These are phyloP conservation scores for Scytalopus superciliaris DNA, from an alignment of 2,113 vertebrate species.

Conservation along the genomic window DNA sequence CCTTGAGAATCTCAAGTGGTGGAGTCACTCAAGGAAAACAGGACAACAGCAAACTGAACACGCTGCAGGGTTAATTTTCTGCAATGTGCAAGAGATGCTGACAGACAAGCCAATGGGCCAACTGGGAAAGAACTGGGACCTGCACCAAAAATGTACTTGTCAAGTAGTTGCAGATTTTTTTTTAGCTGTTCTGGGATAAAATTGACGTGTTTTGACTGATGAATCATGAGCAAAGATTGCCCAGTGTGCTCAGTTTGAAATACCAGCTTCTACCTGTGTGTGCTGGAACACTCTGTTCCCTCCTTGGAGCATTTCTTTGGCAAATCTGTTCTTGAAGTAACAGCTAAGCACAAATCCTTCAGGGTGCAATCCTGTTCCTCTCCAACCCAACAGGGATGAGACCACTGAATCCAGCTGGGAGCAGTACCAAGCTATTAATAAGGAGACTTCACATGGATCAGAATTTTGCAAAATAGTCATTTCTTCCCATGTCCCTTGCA, in stretches of 20 bases:
- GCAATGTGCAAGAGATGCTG: constrained; percentile 32
- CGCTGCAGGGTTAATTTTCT: constrained; percentile 18
- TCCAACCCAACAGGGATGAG: constrained; percentile 8
- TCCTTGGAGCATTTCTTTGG: constrained; percentile 63
- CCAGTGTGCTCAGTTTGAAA: constrained; percentile 66
- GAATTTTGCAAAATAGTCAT: constrained; percentile 53
- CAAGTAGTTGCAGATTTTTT: constrained; percentile 66
- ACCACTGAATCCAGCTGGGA: constrained; percentile 50
- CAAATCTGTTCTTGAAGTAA: constrained; percentile 62
- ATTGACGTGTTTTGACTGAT: constrained; percentile 72
- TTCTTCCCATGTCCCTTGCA: constrained; percentile 52
- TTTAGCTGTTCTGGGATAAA: constrained; percentile 66
- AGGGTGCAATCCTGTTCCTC: constrained; percentile 50
- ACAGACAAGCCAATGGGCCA: constrained; percentile 67
- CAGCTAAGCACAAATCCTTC: constrained; percentile 67
- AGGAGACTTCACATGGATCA: constrained; percentile 19
- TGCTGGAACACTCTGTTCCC: constrained; percentile 70
- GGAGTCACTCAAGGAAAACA: neutral
- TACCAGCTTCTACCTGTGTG: constrained; percentile 68
- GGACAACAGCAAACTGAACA: constrained; percentile 37
- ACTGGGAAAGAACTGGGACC: constrained; percentile 65
- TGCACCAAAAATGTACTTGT: constrained; percentile 69
- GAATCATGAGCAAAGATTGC: constrained; percentile 69
- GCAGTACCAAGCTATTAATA: constrained; percentile 47
- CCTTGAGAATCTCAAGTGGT: neutral